These are phyloP conservation scores for Rhingia campestris DNA, from an alignment of 2,888 invertebrate species.

Conservation along the genomic window DNA sequence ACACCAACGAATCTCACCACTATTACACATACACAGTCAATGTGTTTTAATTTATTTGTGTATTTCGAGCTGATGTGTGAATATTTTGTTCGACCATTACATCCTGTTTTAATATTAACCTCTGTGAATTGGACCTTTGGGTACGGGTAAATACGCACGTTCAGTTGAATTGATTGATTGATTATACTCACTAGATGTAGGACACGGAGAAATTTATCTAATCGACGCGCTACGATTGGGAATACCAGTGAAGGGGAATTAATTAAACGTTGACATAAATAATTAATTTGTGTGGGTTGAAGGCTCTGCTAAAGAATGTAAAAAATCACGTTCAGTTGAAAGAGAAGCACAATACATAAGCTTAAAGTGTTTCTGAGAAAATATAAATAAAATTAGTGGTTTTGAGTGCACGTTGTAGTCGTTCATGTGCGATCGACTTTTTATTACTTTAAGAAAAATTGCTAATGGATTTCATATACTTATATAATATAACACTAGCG, in stretches of 20 bases:
- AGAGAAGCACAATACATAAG: too few species aligned
- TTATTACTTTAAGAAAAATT: too few species aligned
- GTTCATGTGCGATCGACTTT: too few species aligned
- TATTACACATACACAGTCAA: constrained; percentile 24
- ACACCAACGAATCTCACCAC: not conserved
- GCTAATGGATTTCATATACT: too few species aligned
- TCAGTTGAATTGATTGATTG: constrained; percentile 63
- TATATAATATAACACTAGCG: too few species aligned
- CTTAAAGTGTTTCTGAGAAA: too few species aligned
- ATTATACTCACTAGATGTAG: constrained; percentile 13
- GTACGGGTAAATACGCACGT: constrained; percentile 11
- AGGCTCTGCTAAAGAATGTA: not conserved
- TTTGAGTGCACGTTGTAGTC: too few species aligned
- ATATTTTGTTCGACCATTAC: constrained; percentile 67
- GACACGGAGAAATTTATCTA: constrained; percentile 5
- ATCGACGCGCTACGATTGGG: not conserved
- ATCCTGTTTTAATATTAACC: constrained; percentile 59
- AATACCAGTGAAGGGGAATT: constrained; percentile 36
- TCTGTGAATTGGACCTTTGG: constrained; percentile 13
- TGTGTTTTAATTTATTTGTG: constrained; percentile 66
- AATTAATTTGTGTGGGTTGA: constrained; percentile 42
- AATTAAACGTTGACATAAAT: constrained; percentile 47
- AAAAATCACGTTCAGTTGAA: constrained; percentile 10
- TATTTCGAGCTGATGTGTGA: constrained; percentile 62
- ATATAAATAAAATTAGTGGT: too few species aligned